Conservation (phyloP, 1,140 invertebrate genomes). For the Dinoponera quadriceps region DNA sequence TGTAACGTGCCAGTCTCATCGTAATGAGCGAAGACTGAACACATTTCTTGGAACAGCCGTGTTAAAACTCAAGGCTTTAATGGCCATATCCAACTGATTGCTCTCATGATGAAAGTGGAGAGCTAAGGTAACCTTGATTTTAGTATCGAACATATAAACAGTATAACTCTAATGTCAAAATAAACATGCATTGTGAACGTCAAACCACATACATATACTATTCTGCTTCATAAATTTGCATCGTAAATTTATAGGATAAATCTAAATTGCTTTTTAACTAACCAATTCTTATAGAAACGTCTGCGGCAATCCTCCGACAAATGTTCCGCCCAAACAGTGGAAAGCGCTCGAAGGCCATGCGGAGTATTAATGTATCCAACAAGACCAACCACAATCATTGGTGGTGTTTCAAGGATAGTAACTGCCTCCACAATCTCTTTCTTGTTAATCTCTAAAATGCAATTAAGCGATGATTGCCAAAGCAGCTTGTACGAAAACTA, state of each 20-base stretch:
- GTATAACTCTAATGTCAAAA: background rate
- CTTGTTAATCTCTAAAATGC: slow-evolving; percentile 97
- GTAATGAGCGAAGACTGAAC: slow-evolving; percentile 77
- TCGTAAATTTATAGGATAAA: background rate
- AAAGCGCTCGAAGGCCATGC: slow-evolving; percentile 96
- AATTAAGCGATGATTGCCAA: slow-evolving; percentile 2
- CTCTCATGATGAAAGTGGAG: slow-evolving; percentile 82
- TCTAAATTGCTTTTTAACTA: slow-evolving; percentile 76
- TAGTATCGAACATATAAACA: slow-evolving; percentile 33
- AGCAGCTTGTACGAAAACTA: background rate
- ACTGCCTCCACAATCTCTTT: slow-evolving; percentile 99
- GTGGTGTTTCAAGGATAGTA: slow-evolving; percentile 99
- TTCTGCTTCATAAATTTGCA: background rate
- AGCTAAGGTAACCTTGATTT: slow-evolving; percentile 70
- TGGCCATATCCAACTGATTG: slow-evolving; percentile 70
- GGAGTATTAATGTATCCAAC: slow-evolving; percentile 99
- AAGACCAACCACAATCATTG: slow-evolving; percentile 98
- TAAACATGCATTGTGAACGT: background rate
- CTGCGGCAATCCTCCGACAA: slow-evolving; percentile 98
- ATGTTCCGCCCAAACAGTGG: slow-evolving; percentile 99
- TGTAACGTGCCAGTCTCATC: slow-evolving; percentile 78
- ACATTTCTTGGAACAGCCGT: slow-evolving; percentile 73
- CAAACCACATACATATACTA: background rate
- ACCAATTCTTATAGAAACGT: slow-evolving; percentile 99
- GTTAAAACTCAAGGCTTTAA: slow-evolving; percentile 37